Conservation (phyloP, 2,888 invertebrate species). For the Scelioninae gen. 1 region DNA sequence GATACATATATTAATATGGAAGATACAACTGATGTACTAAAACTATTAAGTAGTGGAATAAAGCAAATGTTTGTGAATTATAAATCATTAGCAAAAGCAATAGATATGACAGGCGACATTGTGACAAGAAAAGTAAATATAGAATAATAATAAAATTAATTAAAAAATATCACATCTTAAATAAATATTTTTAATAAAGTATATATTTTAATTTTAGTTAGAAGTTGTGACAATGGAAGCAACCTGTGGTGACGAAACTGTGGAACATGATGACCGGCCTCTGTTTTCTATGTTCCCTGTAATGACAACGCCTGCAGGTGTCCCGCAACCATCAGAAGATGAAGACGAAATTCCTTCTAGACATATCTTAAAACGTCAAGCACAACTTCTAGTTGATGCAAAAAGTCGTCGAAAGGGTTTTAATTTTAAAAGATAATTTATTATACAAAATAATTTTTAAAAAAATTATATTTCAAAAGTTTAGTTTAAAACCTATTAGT, state of each 20-base stretch:
- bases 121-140: conserved; percentile 76
- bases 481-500: too few species aligned
- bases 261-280: conserved; percentile 73
- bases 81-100: conserved; percentile 80
- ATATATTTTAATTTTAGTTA: conserved; percentile 70
- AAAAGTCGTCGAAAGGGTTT: conserved; percentile 91
- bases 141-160: neutral
- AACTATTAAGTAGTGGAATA: conserved; percentile 84
- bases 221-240: conserved; percentile 77
- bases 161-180: neutral
- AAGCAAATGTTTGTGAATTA: conserved; percentile 82
- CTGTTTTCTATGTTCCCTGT: conserved; percentile 79
- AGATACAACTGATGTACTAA: conserved; percentile 84
- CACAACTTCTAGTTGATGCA: conserved; percentile 92
- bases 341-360: conserved; percentile 94
- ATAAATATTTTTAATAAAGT: neutral
- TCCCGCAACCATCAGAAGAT: conserved; percentile 87
- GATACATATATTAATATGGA: conserved; percentile 85
- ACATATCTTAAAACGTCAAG: conserved; percentile 91
- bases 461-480: neutral
- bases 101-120: conserved; percentile 79
- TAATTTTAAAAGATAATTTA: conserved; percentile 77
- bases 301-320: conserved; percentile 75
- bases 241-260: conserved; percentile 73
- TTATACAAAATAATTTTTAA: neutral